These are phyloP conservation scores for Nematopogon swammerdamellus DNA, from an alignment of 2,888 invertebrate species.

Conservation along the genomic window DNA sequence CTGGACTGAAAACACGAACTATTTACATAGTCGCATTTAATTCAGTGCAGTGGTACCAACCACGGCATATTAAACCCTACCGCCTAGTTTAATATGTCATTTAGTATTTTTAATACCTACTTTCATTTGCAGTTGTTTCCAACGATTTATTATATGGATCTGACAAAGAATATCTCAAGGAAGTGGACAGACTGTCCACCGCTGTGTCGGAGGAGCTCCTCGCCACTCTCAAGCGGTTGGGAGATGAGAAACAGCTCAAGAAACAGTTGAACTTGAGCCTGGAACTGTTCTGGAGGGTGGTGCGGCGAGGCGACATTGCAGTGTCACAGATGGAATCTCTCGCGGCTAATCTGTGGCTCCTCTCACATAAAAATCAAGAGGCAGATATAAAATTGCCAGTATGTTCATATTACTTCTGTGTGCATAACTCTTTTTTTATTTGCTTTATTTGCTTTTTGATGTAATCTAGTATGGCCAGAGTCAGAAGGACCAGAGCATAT, in stretches of 20 bases:
- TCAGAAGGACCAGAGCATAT: too few relatives aligned
- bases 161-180: conserved; percentile 79
- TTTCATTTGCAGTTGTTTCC: conserved; percentile 69
- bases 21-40: too few relatives aligned
- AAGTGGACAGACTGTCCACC: conserved; percentile 73
- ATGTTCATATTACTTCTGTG: conserved; percentile 13
- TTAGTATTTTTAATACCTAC: background rate
- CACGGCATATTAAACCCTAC: background rate
- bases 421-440: background rate
- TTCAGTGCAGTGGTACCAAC: too few relatives aligned
- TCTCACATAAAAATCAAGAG: conserved; percentile 64
- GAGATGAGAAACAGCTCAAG: conserved; percentile 61
- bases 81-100: background rate
- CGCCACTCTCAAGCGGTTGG: conserved; percentile 64
- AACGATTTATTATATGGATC: conserved; percentile 91
- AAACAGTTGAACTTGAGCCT: conserved; percentile 71
- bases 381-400: conserved; percentile 51
- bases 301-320: conserved; percentile 61
- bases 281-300: conserved; percentile 68
- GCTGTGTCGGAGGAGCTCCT: conserved; percentile 77
- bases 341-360: conserved; percentile 78
- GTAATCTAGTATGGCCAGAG: background rate
- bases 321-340: conserved; percentile 61
- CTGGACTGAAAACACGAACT: too few relatives aligned
- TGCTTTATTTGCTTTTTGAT: background rate